Base-by-base conservation (phyloP, 2,113 vertebrate genomes). In the Elachura formosa region DNA sequence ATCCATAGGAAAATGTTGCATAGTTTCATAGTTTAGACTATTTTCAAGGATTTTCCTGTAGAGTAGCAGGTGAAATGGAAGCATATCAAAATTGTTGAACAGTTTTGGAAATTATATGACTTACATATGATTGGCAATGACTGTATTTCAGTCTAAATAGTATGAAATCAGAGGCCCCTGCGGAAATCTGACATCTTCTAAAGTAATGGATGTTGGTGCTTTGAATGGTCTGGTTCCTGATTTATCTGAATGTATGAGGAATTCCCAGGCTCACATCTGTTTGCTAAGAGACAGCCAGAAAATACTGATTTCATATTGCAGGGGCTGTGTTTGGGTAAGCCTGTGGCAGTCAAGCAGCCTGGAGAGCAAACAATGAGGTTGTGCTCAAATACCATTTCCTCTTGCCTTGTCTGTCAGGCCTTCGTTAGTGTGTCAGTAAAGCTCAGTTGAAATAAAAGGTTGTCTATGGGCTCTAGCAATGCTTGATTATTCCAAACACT, bases 181-280 rank as follows among this genome's bases (percentile, higher is more conserved):
- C 87, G 97, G 90, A 97, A 96, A 97, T 96, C 88, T 97, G 82
- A 86, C 93, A 75, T 95, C 74, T 84, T 89, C 68, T 83, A 83
- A 96, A 93, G 66, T 63, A 45, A 4, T 9, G 12, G 76, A 89
- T 59, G 40, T 12, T 73, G 45, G 36, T 55, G 71, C 41, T 92
- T 28, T 84, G 69, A 93, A 85, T 36, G 31, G 67, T 56, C 68
- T 88, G 36, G 28, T 84, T 90, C 82, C 86, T 94, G 84, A 91
- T 94, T 95, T 97, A 94, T 96, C 83, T 84, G 83, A 78, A 56
- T 16, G 16, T n/a, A 52, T 36, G 75, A 95, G 91, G 82, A 89
- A 92, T 98, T 97, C 97, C 91, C 95, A 95, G 94, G 94, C 93
- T 96, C 23, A 17, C 89, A 63, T 93, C 66, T 96, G 85, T 97